Evolutionary conservation across 2,888 invertebrate species (phyloP), one percentile per base, ranked within the genome.

Genomic region (Cetonia aurata): DNA sequence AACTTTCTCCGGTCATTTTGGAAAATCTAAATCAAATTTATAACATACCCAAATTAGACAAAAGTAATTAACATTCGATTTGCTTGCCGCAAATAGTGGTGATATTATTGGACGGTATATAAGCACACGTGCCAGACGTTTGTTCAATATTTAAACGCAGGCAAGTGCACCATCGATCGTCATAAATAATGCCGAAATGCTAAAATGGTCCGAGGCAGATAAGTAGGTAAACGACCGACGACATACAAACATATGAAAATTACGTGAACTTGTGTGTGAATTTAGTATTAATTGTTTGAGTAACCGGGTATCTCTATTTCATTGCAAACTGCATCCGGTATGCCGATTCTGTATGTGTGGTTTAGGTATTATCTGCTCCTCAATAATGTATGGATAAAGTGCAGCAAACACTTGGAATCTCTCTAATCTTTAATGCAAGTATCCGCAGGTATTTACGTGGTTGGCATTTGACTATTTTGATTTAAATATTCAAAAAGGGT

Each of bases 121-220:
- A 46, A 46, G 10, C 46, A 46, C 46, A 46, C 46, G 46, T 13
- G 46, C 13, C 46, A 46, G 6, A 6, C 13, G 46, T 12, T n/a
- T 12, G 46, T 46, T 46, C 12, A 46, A 46, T 46, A 46, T 46
- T 46, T 46, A 46, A 46, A 46, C 6, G 12, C 46, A 46, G 46
- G 3, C 46, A 46, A 46, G 46, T 46, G 46, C 46, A 46, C 6
- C 33, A 33, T 46, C 46, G 46, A 46, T 46, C 46, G 46, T 3
- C 13, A n/a, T 46, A 46, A 46, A 46, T 46, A 46, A 33, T 46
- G 13, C 46, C 3, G n/a, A 3, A n/a, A 12, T 13, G 12, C 46
- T 13, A 12, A 46, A 12, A 46, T n/a, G 46, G n/a, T n/a, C 13
- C 13, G 10, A 46, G 3, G 10, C 46, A 46, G 46, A 46, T 46